These are phyloP conservation scores for Sinelater perroti DNA, from an alignment of 2,888 invertebrate species.

Conservation along the genomic window DNA sequence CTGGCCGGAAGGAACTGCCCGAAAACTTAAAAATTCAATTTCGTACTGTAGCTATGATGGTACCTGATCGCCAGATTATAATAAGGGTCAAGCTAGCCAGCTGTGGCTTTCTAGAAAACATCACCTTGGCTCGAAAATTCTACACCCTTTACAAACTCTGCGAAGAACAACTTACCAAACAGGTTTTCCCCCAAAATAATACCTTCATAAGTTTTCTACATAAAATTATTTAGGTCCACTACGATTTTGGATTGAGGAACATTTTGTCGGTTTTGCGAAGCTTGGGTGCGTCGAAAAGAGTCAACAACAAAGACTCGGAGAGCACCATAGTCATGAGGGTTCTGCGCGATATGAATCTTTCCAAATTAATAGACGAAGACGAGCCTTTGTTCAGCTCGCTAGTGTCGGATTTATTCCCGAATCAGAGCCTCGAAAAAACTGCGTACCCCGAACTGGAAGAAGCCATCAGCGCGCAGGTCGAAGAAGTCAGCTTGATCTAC, in stretches of 20 bases:
- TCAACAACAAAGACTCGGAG: constrained; percentile 91
- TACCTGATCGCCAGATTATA: constrained; percentile 96
- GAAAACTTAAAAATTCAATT: constrained; percentile 98
- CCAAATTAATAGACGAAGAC: constrained; percentile 96
- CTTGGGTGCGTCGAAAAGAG: constrained; percentile 89
- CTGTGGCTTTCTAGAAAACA: constrained; percentile 95
- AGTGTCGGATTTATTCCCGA: constrained; percentile 95
- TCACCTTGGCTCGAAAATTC: constrained; percentile 93
- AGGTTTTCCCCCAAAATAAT: constrained; percentile 68
- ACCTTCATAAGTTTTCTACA: too few species aligned
- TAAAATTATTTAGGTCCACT: constrained; percentile 79
- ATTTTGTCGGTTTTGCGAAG: constrained; percentile 94
- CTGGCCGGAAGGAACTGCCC: constrained; percentile 94
- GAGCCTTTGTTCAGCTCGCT: constrained; percentile 97
- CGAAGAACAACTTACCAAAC: constrained; percentile 96
- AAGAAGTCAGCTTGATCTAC: constrained; percentile 80
- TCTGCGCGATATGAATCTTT: constrained; percentile 96
- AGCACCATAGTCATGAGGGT: constrained; percentile 97
- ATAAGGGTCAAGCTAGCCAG: constrained; percentile 95
- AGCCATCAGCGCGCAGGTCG: constrained; percentile 85
- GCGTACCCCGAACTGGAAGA: constrained; percentile 88
- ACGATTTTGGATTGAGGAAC: constrained; percentile 95
- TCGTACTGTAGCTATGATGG: constrained; percentile 98
- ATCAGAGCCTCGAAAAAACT: constrained; percentile 92
- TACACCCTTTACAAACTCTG: constrained; percentile 96